phyloP scores from a whole-genome alignment of 2,888 invertebrate genomes.

The Atethmia centrago region DNA sequence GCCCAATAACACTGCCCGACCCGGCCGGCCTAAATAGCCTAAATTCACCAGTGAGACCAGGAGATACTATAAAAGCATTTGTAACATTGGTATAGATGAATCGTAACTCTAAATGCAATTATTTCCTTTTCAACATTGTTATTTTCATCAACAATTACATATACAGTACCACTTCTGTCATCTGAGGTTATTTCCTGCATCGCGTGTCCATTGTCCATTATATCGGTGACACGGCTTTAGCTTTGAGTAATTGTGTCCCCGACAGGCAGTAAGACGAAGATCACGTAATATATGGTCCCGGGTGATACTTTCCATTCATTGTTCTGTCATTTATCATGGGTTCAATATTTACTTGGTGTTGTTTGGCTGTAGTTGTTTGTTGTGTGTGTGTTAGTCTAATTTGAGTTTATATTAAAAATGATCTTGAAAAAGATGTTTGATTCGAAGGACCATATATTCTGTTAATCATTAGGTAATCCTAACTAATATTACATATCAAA shows the following conservation, averaged over 20 bases:
- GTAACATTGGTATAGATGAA: not conserved
- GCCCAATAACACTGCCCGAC: no score
- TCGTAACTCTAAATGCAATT: not conserved
- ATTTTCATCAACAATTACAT: slow-evolving; percentile 14
- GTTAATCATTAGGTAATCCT: not conserved
- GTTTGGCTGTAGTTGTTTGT: slow-evolving; percentile 23
- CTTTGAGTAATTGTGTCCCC: slow-evolving; percentile 78
- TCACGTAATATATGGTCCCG: slow-evolving; percentile 65
- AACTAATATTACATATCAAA: no score
- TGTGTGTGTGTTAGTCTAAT: not conserved
- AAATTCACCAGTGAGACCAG: no score
- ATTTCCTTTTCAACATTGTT: not conserved
- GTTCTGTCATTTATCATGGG: slow-evolving; percentile 59
- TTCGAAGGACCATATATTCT: not conserved
- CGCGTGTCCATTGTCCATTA: slow-evolving; percentile 78
- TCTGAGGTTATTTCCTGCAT: slow-evolving; percentile 70
- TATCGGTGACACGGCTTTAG: slow-evolving; percentile 78
- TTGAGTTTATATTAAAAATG: slow-evolving; percentile 1
- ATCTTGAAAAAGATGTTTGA: not conserved
- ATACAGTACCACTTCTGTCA: slow-evolving; percentile 40
- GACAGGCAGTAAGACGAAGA: slow-evolving; percentile 71
- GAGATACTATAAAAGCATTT: no score
- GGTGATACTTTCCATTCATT: slow-evolving; percentile 65
- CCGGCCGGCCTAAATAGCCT: no score
- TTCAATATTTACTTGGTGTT: slow-evolving; percentile 59